These are phyloP conservation scores for Parascotia fuliginaria DNA, from an alignment of 2,888 invertebrate species.

Conservation along the genomic window DNA sequence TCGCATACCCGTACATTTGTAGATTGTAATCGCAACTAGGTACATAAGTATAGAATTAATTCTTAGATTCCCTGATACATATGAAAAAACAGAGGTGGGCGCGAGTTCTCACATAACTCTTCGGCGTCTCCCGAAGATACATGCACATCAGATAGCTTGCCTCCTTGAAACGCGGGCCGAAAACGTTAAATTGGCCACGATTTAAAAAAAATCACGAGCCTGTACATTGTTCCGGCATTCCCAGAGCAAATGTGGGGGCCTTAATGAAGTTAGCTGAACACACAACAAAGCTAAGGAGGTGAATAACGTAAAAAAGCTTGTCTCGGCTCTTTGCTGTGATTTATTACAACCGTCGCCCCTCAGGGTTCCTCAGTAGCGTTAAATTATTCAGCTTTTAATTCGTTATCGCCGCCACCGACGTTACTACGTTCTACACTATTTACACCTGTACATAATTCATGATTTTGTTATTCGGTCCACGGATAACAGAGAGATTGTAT, in stretches of 20 bases:
- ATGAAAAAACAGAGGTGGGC: constrained; percentile 46
- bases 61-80: constrained; percentile 44
- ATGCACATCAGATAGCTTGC: constrained; percentile 62
- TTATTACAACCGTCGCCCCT: constrained; percentile 71
- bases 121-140: constrained; percentile 56
- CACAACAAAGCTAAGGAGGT: constrained; percentile 73
- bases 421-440: constrained; percentile 77
- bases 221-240: constrained; percentile 72
- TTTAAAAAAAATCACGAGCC: constrained; percentile 63
- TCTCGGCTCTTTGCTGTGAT: constrained; percentile 76
- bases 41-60: constrained; percentile 34
- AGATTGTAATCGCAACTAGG: constrained; percentile 31
- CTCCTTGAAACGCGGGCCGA: constrained; percentile 58
- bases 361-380: constrained; percentile 67
- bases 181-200: constrained; percentile 72
- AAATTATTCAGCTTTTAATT: constrained; percentile 85
- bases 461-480: constrained; percentile 55
- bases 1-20: constrained; percentile 20
- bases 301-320: constrained; percentile 76
- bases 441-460: constrained; percentile 78
- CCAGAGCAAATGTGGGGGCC: constrained; percentile 55
- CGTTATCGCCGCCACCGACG: constrained; percentile 78
- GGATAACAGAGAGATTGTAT: constrained; percentile 17
- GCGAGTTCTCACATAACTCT: constrained; percentile 76
- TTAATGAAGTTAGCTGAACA: constrained; percentile 74